These are phyloP conservation scores for Hydraecia micacea DNA, from an alignment of 2,888 invertebrate genomes.

Conservation along the genomic window DNA sequence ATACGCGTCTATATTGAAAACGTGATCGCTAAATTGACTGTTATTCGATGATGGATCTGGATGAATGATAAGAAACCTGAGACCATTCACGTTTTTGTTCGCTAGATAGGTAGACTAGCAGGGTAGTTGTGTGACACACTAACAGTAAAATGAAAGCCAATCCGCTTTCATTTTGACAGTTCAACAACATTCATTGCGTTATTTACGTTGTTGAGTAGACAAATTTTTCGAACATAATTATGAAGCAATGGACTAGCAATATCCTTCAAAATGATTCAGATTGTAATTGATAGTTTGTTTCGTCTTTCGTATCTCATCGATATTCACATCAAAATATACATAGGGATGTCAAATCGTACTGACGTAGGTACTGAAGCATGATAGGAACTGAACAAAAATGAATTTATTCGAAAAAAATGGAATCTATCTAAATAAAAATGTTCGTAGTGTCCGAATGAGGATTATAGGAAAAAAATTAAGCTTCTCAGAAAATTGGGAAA, in stretches of 20 bases:
- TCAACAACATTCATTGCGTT: too few relatives aligned
- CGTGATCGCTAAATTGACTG: conserved; percentile 14
- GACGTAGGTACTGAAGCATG: not conserved
- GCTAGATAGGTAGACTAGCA: not conserved
- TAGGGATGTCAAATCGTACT: not conserved
- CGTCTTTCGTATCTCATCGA: too few relatives aligned
- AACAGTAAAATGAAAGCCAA: too few relatives aligned
- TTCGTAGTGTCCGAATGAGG: not conserved
- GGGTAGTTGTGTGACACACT: too few relatives aligned
- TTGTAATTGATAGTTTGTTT: too few relatives aligned
- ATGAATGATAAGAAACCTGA: conserved; percentile 13
- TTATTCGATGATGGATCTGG: conserved; percentile 23
- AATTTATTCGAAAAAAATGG: too few relatives aligned
- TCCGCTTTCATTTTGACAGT: too few relatives aligned
- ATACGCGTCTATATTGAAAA: conserved; percentile 54
- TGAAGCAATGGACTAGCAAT: too few relatives aligned
- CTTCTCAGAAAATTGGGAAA: not conserved
- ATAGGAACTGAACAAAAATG: not conserved
- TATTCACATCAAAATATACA: too few relatives aligned
- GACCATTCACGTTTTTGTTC: not conserved
- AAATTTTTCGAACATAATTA: too few relatives aligned
- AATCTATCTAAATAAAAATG: not conserved
- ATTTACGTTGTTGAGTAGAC: too few relatives aligned
- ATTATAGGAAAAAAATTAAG: not conserved
- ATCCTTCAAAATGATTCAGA: too few relatives aligned